Conservation (phyloP, 1,140 invertebrate genomes). For the Lerema accius region DNA sequence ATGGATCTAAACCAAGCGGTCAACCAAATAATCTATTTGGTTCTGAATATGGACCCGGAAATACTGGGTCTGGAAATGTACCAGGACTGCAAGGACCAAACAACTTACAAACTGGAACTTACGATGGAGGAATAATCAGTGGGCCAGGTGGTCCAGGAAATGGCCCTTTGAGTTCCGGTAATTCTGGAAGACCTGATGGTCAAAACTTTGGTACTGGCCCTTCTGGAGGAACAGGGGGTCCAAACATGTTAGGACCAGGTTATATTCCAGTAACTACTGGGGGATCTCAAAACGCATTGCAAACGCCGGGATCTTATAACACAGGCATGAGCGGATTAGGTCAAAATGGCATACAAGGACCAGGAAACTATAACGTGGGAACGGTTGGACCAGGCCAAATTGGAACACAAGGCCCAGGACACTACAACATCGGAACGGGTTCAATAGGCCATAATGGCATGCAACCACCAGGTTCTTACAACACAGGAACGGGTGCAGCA, state of each 20-base stretch:
- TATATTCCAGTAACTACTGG: too few relatives aligned
- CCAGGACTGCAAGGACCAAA: conserved; percentile 2
- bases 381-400: background rate
- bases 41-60: conserved; percentile 3
- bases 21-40: conserved; percentile 15
- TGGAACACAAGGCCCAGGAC: background rate
- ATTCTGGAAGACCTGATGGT: too few relatives aligned
- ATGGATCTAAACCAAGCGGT: conserved; percentile 11
- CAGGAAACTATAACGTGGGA: conserved; percentile 1
- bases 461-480: conserved; percentile 6
- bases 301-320: background rate
- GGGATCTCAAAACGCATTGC: background rate
- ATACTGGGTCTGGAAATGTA: background rate
- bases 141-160: too few relatives aligned
- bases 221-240: conserved; percentile 26
- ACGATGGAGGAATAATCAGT: too few relatives aligned
- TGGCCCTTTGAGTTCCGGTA: too few relatives aligned
- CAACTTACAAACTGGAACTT: conserved; percentile 14
- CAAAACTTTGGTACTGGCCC: conserved; percentile 31
- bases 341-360: conserved; percentile 7
- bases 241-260: too few relatives aligned
- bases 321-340: background rate
- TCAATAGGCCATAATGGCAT: conserved; percentile 8
- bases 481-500: background rate
- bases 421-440: background rate